Conservation (phyloP, 2,113 vertebrate species). For the Lophochroa leadbeateri region DNA sequence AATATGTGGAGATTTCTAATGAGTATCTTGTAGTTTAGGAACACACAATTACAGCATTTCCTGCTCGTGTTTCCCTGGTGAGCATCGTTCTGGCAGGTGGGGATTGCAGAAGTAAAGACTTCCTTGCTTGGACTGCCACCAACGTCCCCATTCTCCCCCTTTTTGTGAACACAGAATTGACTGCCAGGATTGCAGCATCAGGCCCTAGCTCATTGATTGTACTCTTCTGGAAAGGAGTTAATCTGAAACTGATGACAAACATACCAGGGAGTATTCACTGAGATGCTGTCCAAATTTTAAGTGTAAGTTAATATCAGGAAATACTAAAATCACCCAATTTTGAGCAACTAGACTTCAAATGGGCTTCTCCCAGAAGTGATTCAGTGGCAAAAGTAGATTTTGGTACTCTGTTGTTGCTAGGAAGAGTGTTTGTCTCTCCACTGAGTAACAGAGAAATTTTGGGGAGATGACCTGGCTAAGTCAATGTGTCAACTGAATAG, state of each 20-base stretch:
- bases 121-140: background rate
- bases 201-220: background rate
- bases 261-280: background rate
- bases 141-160: background rate
- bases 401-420: background rate
- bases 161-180: background rate
- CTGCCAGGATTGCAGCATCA: background rate
- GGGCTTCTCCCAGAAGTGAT: background rate
- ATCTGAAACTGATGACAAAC: background rate
- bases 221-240: background rate
- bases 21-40: background rate
- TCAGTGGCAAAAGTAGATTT: background rate
- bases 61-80: background rate
- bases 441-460: background rate
- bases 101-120: background rate
- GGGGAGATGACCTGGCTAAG: background rate
- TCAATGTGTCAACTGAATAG: background rate
- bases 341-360: background rate
- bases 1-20: background rate
- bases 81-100: background rate
- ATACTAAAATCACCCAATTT: background rate
- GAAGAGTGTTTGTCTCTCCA: background rate
- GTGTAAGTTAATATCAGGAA: background rate
- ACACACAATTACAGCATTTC: background rate
- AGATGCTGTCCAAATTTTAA: background rate